These are phyloP conservation scores for Colinus virginianus DNA, from an alignment of 2,113 vertebrate genomes.

Conservation along the genomic window DNA sequence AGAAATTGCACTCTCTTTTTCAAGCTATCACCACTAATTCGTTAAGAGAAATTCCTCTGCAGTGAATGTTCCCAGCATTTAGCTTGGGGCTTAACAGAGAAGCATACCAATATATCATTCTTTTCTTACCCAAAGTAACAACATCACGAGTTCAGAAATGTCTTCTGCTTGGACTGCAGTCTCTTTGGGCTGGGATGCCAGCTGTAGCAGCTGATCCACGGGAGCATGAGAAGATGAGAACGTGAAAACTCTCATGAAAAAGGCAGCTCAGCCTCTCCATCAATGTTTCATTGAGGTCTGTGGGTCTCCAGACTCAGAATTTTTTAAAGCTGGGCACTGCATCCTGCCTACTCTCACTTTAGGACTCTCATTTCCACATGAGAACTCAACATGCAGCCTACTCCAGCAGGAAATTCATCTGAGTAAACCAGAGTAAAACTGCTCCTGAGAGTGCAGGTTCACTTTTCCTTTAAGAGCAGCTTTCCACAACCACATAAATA, in stretches of 20 bases:
- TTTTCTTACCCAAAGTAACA: background rate
- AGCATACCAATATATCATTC: accelerated
- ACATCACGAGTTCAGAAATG: background rate
- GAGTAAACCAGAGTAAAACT: slow-evolving; percentile 12
- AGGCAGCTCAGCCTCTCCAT: background rate
- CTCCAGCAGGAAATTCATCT: background rate
- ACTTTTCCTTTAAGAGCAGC: slow-evolving; percentile 55
- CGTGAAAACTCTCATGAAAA: background rate
- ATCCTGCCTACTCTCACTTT: background rate
- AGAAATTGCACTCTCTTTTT: background rate
- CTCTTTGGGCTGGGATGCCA: background rate
- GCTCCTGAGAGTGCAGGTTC: slow-evolving; percentile 25
- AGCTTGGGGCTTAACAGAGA: background rate
- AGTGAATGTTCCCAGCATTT: background rate
- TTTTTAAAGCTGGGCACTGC: background rate
- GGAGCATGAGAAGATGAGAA: background rate
- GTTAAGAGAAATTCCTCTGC: background rate
- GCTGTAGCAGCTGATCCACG: background rate
- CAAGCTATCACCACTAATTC: background rate
- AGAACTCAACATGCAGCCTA: background rate
- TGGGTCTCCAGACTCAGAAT: background rate
- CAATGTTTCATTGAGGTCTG: background rate
- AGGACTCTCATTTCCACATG: background rate
- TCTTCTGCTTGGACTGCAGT: background rate
- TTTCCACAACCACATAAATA: slow-evolving; percentile 63